Conservation (phyloP, 2,797 vertebrate genomes). For the Leptatherina wallacei region DNA sequence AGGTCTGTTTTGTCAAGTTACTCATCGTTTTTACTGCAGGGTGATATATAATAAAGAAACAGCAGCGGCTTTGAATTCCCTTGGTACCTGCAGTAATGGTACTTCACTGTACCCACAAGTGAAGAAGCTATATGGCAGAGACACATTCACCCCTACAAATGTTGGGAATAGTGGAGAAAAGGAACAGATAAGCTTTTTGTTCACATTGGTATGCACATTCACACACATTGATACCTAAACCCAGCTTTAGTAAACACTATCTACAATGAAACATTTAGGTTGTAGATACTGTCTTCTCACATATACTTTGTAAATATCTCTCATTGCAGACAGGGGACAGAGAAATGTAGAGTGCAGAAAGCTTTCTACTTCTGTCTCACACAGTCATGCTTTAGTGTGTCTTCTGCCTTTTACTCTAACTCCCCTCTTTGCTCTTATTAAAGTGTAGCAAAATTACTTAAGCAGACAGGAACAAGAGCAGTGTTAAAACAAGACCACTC, state of each 20-base stretch:
- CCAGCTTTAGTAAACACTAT: conserved; percentile 28
- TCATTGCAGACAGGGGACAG: conserved; percentile 42
- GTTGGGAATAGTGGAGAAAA: conserved; percentile 40
- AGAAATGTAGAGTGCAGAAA: conserved; percentile 52
- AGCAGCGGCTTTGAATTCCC: conserved; percentile 58
- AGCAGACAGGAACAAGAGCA: conserved; percentile 5
- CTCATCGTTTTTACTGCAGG: conserved; percentile 28
- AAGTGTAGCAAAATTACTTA: conserved; percentile 18
- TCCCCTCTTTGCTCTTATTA: conserved; percentile 1
- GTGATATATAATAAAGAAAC: conserved; percentile 52
- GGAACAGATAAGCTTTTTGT: conserved; percentile 33
- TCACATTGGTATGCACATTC: no score
- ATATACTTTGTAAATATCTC: conserved; percentile 51
- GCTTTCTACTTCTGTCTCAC: conserved; percentile 8
- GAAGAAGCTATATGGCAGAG: conserved; percentile 32
- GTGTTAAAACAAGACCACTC: conserved; percentile 15
- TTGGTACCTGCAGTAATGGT: conserved; percentile 26
- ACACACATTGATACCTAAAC: conserved; percentile 24
- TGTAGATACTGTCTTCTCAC: conserved; percentile 48
- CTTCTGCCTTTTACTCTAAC: conserved; percentile 11
- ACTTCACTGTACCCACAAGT: conserved; percentile 45
- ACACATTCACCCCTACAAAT: conserved; percentile 50
- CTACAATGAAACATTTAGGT: conserved; percentile 32
- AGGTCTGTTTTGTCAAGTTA: conserved; percentile 54
- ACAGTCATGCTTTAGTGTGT: conserved; percentile 18